A percentile compares a stretch with the other conserved stretches of the same genome.
These are phyloP conservation scores for Pachymerium ferrugineum DNA, from an alignment of 2,888 invertebrate genomes.

Conservation along the genomic window DNA sequence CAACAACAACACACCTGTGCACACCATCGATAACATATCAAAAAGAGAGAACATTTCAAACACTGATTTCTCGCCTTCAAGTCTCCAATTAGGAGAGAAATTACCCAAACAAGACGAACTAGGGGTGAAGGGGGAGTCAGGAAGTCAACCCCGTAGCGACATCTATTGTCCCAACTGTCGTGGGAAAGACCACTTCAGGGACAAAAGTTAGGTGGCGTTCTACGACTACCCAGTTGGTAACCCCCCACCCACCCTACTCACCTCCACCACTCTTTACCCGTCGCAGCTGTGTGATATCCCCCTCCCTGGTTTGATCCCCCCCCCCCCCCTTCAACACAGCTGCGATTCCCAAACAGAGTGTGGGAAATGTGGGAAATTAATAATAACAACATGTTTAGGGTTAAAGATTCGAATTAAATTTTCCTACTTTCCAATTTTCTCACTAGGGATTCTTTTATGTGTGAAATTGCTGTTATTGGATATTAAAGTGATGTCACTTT, in stretches of 20 bases:
- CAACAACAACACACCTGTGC: neutral
- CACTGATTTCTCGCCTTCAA: neutral
- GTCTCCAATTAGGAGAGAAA: neutral
- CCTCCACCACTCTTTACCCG: slow-evolving; percentile 1
- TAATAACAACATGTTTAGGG: slow-evolving; percentile 7
- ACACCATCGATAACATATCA: neutral
- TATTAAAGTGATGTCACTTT: no score
- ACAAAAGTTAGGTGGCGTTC: slow-evolving; percentile 21
- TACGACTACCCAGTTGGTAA: neutral
- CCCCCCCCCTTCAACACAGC: slow-evolving; percentile 1
- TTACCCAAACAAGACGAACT: neutral
- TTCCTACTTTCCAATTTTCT: no score
- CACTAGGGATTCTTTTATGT: no score
- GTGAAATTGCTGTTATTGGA: no score
- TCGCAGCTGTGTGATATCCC: slow-evolving; percentile 11
- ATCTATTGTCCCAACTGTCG: neutral
- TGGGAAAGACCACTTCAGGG: slow-evolving; percentile 18
- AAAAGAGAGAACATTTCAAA: neutral
- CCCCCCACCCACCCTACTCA: neutral
- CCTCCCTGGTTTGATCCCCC: neutral
- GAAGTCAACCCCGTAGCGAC: slow-evolving; percentile 7
- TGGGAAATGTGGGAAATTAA: neutral
- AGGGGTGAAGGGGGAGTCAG: neutral
- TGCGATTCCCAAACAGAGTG: neutral
- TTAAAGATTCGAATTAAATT: neutral